These are phyloP conservation scores for Steinernema scapterisci DNA, from an alignment of 2,888 invertebrate genomes.

Conservation along the genomic window DNA sequence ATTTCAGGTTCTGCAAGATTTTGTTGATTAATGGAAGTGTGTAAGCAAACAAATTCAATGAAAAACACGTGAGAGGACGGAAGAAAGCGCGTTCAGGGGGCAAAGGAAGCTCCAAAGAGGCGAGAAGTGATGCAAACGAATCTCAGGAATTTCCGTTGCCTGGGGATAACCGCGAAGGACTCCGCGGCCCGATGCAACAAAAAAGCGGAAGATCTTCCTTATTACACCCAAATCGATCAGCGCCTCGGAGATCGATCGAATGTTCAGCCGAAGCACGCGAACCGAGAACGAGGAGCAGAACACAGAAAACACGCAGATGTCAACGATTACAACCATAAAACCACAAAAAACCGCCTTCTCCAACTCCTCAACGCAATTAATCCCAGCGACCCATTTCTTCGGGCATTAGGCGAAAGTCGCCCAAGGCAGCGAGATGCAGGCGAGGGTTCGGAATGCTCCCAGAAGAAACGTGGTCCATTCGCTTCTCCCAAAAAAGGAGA, in stretches of 20 bases:
- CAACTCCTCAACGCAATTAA: slow-evolving; percentile 23
- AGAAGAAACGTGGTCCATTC: background rate
- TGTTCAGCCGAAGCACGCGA: too few relatives aligned
- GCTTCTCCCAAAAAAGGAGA: background rate
- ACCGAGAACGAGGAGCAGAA: background rate
- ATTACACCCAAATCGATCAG: too few relatives aligned
- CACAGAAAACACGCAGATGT: slow-evolving; percentile 11
- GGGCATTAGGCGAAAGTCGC: slow-evolving; percentile 26
- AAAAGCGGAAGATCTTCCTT: too few relatives aligned
- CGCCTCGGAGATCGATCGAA: too few relatives aligned
- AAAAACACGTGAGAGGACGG: too few relatives aligned
- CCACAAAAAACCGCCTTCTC: background rate
- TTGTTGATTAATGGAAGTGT: background rate
- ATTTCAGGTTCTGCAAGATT: background rate
- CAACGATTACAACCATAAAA: slow-evolving; percentile 29
- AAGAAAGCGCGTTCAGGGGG: too few relatives aligned
- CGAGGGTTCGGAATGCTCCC: too few relatives aligned
- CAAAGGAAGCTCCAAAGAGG: too few relatives aligned
- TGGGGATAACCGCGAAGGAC: too few relatives aligned
- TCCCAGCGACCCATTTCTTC: slow-evolving; percentile 28
- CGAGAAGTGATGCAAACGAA: too few relatives aligned
- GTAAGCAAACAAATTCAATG: background rate
- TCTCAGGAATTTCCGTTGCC: too few relatives aligned
- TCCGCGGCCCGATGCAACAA: too few relatives aligned
- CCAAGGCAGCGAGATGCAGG: background rate